A percentile compares a stretch with the other conserved stretches of the same genome.
phyloP scores from a whole-genome alignment of 2,113 vertebrate species.

The Coregonus clupeaformis region DNA sequence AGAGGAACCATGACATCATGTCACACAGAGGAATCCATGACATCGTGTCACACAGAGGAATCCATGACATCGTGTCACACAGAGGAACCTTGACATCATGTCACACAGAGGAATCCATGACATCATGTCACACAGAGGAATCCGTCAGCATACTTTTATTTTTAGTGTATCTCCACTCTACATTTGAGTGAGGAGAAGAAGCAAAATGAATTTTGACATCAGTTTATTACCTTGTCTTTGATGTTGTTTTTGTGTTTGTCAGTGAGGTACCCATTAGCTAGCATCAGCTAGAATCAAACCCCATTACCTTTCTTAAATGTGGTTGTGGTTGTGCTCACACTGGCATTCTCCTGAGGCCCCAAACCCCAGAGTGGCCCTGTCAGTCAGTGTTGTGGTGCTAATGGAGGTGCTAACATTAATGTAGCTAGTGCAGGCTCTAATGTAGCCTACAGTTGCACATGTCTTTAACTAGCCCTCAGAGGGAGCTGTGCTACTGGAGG shows the following conservation, averaged over 20 bases:
- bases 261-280: constrained; percentile 40
- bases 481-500: constrained; percentile 2
- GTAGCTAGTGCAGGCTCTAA: constrained; percentile 59
- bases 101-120: too few species aligned
- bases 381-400: constrained; percentile 36
- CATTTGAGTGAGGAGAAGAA: too few species aligned
- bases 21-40: too few species aligned
- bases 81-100: too few species aligned
- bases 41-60: too few species aligned
- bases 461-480: neutral
- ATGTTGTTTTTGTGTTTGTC: constrained; percentile 55
- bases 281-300: constrained; percentile 45
- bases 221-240: constrained; percentile 23
- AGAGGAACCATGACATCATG: too few species aligned
- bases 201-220: too few species aligned
- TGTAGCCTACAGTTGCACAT: constrained; percentile 2
- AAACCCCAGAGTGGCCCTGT: constrained; percentile 59
- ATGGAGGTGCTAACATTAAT: constrained; percentile 38
- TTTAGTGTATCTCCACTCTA: too few species aligned
- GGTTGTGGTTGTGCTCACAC: constrained; percentile 42
- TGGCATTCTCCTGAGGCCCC: constrained; percentile 52
- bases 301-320: constrained; percentile 37
- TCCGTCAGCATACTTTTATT: too few species aligned
- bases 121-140: too few species aligned
- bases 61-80: too few species aligned